phyloP scores from a whole-genome alignment of 2,113 vertebrate genomes.

The Xenopus laevis region DNA sequence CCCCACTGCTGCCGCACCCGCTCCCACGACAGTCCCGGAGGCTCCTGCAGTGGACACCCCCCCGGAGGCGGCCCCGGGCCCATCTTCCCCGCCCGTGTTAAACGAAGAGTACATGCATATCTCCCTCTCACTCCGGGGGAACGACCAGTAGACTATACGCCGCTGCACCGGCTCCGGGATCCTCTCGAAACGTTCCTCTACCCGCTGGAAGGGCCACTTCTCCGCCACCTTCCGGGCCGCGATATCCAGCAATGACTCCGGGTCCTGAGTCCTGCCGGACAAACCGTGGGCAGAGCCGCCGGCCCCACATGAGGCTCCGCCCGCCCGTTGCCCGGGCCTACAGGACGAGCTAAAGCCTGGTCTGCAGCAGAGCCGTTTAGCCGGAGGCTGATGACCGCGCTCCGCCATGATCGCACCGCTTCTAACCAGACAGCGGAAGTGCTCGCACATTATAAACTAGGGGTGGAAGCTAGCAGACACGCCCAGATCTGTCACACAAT shows the following conservation, averaged over 20 bases:
- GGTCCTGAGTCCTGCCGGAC: constrained; percentile 77
- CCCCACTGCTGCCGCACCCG: constrained; percentile 52
- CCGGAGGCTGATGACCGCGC: constrained; percentile 88
- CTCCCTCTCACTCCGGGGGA: constrained; percentile 89
- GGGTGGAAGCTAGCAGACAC: constrained; percentile 48
- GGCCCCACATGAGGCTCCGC: constrained; percentile 56
- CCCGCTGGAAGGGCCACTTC: constrained; percentile 94
- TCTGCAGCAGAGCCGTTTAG: constrained; percentile 84
- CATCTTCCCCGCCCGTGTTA: constrained; percentile 78
- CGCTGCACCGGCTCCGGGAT: constrained; percentile 93
- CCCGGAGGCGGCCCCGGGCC: constrained; percentile 51
- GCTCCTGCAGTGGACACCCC: constrained; percentile 46
- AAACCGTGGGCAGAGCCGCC: constrained; percentile 61
- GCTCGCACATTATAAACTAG: constrained; percentile 79
- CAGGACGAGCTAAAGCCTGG: too few relatives aligned
- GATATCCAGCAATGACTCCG: constrained; percentile 89
- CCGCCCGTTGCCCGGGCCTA: too few relatives aligned
- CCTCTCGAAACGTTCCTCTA: constrained; percentile 92
- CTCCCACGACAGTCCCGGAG: constrained; percentile 49
- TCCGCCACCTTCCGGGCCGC: constrained; percentile 88
- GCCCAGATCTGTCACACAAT: background rate
- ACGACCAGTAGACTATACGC: constrained; percentile 95
- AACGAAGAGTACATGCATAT: constrained; percentile 98
- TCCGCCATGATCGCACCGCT: constrained; percentile 97
- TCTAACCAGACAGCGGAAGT: constrained; percentile 87